Base-by-base conservation (phyloP, 1,140 invertebrate species). In the Orius laevigatus region DNA sequence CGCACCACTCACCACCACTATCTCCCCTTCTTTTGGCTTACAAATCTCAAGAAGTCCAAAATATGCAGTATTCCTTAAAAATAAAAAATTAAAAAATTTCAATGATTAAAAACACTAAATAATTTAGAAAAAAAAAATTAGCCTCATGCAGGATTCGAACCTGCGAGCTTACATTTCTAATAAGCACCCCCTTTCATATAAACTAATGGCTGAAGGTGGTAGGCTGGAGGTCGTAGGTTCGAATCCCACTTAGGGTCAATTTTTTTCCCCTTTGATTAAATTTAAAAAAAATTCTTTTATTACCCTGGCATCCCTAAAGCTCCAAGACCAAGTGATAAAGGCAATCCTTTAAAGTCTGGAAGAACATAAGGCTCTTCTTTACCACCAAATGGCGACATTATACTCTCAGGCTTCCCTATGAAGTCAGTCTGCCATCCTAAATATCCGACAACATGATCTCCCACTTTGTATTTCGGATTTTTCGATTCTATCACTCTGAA, bases 21-120 rank as follows among this genome's bases (percentile, higher is more conserved):
- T 75, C 56, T 84, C 78, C 14, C 78, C 78, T 10, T 63, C 41
- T 62, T 79, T 74, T 1, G 79, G 79, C 16, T 76, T 57, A 51
- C 78, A 81, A 20, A 81, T 62, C 53, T 80, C 70, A n/a, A 75
- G 55, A 10, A 83, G 66, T 0, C 81, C 81, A 60, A 82, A 82
- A 57, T 79, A 82, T 1, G 80, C 78, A 4, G 78, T 80, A 48
- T 74, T 73, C n/a, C 79, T 80, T 4, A 15, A 18, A 18, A 41
- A 5, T 8, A 9, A 39, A n/a, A 55, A 11, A 9, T 34, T n/a
- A n/a, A n/a, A n/a, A n/a, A n/a, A n/a, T n/a, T n/a, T n/a, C n/a
- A n/a, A n/a, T n/a, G n/a, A n/a, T n/a, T n/a, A n/a, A n/a, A n/a
- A n/a, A n/a, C n/a, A n/a, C n/a, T n/a, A n/a, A n/a, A n/a, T n/a